phyloP scores from a whole-genome alignment of 2,888 invertebrate species.

The Toxonevra muliebris region DNA sequence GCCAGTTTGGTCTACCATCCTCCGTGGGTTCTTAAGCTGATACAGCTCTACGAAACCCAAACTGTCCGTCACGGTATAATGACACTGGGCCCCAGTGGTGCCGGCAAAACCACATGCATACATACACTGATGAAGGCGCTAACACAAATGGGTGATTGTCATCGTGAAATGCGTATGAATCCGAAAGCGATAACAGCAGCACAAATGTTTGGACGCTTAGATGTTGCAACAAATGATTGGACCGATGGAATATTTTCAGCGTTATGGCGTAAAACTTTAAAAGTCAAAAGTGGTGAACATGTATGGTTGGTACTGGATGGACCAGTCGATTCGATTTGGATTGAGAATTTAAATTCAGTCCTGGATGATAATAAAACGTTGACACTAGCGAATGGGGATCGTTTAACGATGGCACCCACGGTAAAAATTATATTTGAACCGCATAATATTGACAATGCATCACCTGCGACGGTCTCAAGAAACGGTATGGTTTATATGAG shows the following conservation, averaged over 20 bases:
- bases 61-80: conserved; percentile 95
- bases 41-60: conserved; percentile 96
- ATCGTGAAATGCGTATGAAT: conserved; percentile 97
- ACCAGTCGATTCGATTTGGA: conserved; percentile 98
- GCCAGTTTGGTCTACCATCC: conserved; percentile 87
- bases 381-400: conserved; percentile 94
- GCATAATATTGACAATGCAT: conserved; percentile 97
- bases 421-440: conserved; percentile 98
- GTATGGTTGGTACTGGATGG: conserved; percentile 96
- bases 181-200: conserved; percentile 97
- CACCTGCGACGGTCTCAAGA: conserved; percentile 94
- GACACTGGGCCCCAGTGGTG: conserved; percentile 94
- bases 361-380: conserved; percentile 95
- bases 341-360: conserved; percentile 96
- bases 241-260: conserved; percentile 98
- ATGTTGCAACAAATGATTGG: conserved; percentile 98
- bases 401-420: conserved; percentile 91
- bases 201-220: conserved; percentile 96
- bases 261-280: conserved; percentile 92
- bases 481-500: conserved; percentile 98
- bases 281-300: conserved; percentile 86
- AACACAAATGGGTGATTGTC: conserved; percentile 83
- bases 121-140: conserved; percentile 90
- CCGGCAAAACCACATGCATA: conserved; percentile 91
- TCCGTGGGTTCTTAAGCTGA: conserved; percentile 94